Base-by-base conservation (phyloP, 2,113 vertebrate genomes). In the Alligator mississippiensis region DNA sequence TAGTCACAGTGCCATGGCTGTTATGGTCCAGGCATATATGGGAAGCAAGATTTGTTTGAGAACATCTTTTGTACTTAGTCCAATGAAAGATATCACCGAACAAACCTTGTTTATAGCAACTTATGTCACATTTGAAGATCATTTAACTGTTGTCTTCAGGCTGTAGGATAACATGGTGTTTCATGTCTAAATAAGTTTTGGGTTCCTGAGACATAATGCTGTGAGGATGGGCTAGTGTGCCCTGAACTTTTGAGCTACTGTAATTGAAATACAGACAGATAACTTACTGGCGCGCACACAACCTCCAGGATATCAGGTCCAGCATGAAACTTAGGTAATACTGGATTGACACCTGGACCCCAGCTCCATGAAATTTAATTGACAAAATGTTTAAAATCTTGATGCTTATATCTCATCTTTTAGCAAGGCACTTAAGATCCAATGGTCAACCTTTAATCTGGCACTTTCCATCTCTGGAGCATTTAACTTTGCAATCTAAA, bases 81-180 rank as follows among this genome's bases (percentile, higher is more conserved):
- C 47, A 47, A 47, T 47, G 47, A 47, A 47, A 47, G 47, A 47
- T 47, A 47, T 47, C 47, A 47, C 47, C 47, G 8, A 47, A 9
- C 47, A 47, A 47, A 47, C 47, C 47, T 47, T 47, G 24, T 91
- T 92, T 90, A 86, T 93, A 91, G 85, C 88, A 72, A 66, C 47
- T 95, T 30, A 57, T 72, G 30, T 72, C 34, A 34, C 68, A 34
- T 38, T 11, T 21, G 27, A 72, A 72, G 34, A 30, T 19, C 12
- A 21, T 72, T 47, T 72, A 72, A 72, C 18, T 72, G 12, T 70
- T 88, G 38, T 91, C 47, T 91, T 68, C n/a, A 22, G 0, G 0
- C 14, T 92, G 89, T 66, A 62, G 82, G 77, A 7, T 54, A 62
- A 93, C 80, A 86, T 91, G 0, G 0, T 84, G 81, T 78, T 64